phyloP scores from a whole-genome alignment of 1,140 invertebrate genomes.

The Conus ventricosus region DNA sequence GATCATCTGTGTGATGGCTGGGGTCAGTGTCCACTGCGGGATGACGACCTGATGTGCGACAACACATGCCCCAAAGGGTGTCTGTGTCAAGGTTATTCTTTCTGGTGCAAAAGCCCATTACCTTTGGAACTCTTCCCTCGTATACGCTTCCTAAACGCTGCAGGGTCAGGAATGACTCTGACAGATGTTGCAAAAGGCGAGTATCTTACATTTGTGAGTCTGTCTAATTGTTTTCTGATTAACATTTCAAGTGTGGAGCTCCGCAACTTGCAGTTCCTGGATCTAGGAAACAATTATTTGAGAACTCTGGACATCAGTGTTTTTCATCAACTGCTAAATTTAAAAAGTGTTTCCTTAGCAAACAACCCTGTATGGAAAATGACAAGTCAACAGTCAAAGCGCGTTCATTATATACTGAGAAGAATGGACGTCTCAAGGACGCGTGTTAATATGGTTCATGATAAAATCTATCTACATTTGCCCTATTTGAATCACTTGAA shows the following conservation, averaged over 20 bases:
- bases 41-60: slow-evolving; percentile 41
- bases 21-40: slow-evolving; percentile 37
- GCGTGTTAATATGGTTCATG: too few relatives aligned
- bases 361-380: too few relatives aligned
- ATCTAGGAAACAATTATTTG: too few relatives aligned
- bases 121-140: neutral
- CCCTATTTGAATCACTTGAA: too few relatives aligned
- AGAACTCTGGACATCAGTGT: too few relatives aligned
- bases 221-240: neutral
- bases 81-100: slow-evolving; percentile 20
- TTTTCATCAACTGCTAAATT: too few relatives aligned
- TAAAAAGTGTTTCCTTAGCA: too few relatives aligned
- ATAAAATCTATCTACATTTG: too few relatives aligned
- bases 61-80: slow-evolving; percentile 43
- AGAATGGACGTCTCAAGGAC: too few relatives aligned
- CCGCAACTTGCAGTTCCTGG: too few relatives aligned
- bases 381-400: too few relatives aligned
- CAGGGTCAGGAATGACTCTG: neutral
- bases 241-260: neutral
- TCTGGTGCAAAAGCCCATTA: neutral
- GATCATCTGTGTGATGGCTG: slow-evolving; percentile 21
- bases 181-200: neutral
- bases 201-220: slow-evolving; percentile 13
- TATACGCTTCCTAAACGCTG: slow-evolving; percentile 7
- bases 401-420: too few relatives aligned